A percentile compares a stretch with the other conserved stretches of the same genome.
Evolutionary conservation across 2,888 invertebrate species (phyloP).

Genomic region (Calameuta idolon): DNA sequence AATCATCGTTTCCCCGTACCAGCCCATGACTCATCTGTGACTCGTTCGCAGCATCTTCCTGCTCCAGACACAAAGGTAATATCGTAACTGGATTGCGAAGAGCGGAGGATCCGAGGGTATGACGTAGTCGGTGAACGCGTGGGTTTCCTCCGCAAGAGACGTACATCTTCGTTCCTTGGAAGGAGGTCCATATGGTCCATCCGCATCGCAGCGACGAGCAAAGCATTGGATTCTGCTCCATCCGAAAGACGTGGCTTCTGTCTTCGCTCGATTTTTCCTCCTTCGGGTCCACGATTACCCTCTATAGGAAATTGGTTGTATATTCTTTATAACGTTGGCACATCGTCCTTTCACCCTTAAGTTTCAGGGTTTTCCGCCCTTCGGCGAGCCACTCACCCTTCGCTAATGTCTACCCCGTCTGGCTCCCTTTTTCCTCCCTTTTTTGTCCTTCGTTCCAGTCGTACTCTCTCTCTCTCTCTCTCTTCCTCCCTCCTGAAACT

Average conservation of each 20-base stretch:
- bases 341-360: not conserved
- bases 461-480: constrained; percentile 10
- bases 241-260: not conserved
- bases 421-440: constrained; percentile 20
- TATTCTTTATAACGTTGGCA: not conserved
- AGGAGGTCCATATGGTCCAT: not conserved
- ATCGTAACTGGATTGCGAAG: not conserved
- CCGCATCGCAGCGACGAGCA: not conserved
- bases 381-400: constrained; percentile 16
- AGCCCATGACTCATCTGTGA: not conserved
- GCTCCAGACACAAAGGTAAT: not conserved
- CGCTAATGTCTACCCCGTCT: not conserved
- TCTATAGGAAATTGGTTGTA: not conserved
- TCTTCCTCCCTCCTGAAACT: constrained; percentile 15
- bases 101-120: not conserved
- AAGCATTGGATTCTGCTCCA: not conserved
- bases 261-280: not conserved
- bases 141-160: not conserved
- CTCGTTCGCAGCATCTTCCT: not conserved
- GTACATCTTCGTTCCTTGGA: not conserved
- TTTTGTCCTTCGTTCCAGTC: constrained; percentile 11
- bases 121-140: not conserved
- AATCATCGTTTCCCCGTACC: not conserved
- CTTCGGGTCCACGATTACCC: not conserved
- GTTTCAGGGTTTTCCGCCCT: constrained; percentile 9